Base-by-base conservation (phyloP, 2,797 vertebrate genomes). In the Paramormyrops hopkinsi region DNA sequence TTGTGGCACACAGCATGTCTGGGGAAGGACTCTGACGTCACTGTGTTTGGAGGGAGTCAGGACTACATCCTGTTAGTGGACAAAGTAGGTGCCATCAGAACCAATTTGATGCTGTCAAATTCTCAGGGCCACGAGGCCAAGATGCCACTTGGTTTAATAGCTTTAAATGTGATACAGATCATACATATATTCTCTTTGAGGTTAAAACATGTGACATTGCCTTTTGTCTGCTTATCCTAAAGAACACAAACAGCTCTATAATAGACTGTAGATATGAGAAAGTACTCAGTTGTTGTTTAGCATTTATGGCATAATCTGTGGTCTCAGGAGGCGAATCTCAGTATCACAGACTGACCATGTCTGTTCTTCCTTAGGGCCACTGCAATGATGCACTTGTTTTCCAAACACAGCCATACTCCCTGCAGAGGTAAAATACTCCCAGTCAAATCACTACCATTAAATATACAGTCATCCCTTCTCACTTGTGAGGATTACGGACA, bases 31-130 rank as follows among this genome's bases (percentile, higher is more conserved):
- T 96, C 96, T 89, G 98, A 99, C 91, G 97, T 99, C 90, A 95
- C 99, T 93, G 98, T 99, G 92, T 99, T 99, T 91, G 98, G 98
- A 91, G 98, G 98, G 89, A 99, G 98, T 92, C 99, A 97, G 92
- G 97, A 99, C 94, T 97, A 98, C 94, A 95, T 99, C 91, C 97
- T 98, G 69, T 97, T 97, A 14, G 95, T 98, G 84, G 97, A 99
- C 94, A 97, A 96, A 12, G 98, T 99, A 92, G 96, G 97, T 87
- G 33, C 48, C 82, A 85, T 25, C 46, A 85, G 22, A 29, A 85
- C 46, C 82, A 51, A n/a, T n/a, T n/a, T 4, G 41, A n/a, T n/a
- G 76, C 76, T 22, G 17, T 82, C 17, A n/a, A 1, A 46, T 46
- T 82, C 41, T 82, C 37, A 46, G 41, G 17, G 76, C 76, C 17